Conservation (phyloP, 1,140 invertebrate species). For the Neotoxoptera formosana region DNA sequence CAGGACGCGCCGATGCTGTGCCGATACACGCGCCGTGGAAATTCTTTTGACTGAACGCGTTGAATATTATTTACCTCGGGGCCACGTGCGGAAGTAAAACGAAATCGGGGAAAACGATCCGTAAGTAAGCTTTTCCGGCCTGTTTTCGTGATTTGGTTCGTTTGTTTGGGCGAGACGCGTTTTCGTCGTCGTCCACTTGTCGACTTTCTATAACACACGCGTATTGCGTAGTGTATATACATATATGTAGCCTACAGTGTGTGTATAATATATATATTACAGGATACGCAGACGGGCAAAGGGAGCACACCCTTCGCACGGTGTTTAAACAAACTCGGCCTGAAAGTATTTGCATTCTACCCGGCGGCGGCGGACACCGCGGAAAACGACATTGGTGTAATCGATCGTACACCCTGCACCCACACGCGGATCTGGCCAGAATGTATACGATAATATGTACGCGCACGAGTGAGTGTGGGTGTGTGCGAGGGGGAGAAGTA, state of each 20-base stretch:
- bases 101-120: background rate
- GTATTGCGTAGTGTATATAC: background rate
- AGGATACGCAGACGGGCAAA: background rate
- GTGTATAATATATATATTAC: background rate
- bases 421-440: background rate
- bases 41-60: background rate
- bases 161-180: background rate
- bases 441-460: background rate
- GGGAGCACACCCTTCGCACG: background rate
- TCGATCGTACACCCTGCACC: background rate
- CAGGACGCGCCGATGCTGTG: no score
- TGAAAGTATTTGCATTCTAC: slow-evolving; percentile 7
- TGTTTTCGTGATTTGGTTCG: background rate
- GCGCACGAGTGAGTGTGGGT: no score
- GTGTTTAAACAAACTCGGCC: background rate
- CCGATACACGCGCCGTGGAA: background rate
- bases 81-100: background rate
- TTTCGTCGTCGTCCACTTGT: background rate
- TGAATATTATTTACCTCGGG: no score
- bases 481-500: background rate
- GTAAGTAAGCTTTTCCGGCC: background rate
- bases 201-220: background rate
- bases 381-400: slow-evolving; percentile 2
- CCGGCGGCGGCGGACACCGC: background rate
- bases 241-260: background rate